Evolutionary conservation across 2,888 invertebrate genomes (phyloP).

Genomic region (Tiliacea citrago): DNA sequence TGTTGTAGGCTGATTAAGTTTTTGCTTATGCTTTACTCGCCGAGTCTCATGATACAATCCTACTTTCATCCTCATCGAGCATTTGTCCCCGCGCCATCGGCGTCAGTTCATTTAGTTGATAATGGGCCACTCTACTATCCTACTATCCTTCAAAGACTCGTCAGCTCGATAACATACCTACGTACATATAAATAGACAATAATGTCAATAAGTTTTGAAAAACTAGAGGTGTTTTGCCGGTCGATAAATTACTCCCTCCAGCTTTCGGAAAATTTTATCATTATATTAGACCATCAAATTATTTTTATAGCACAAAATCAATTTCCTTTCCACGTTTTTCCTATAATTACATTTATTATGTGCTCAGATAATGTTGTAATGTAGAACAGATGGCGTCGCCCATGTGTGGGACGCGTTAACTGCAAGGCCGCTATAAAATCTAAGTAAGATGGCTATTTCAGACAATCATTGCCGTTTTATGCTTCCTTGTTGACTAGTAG

Average conservation of each 20-base stretch:
- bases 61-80: neutral
- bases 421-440: slow-evolving; percentile 60
- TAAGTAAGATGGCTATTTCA: slow-evolving; percentile 36
- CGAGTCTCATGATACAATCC: neutral
- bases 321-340: slow-evolving; percentile 50
- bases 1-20: too few relatives aligned
- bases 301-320: slow-evolving; percentile 31
- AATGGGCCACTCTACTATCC: neutral
- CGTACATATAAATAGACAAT: slow-evolving; percentile 6
- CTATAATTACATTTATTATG: slow-evolving; percentile 45
- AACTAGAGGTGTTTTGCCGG: neutral
- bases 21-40: too few relatives aligned
- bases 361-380: slow-evolving; percentile 37
- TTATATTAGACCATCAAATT: slow-evolving; percentile 39
- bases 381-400: slow-evolving; percentile 51
- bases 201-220: neutral
- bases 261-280: neutral
- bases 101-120: neutral
- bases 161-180: neutral
- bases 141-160: neutral
- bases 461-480: slow-evolving; percentile 9
- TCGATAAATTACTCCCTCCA: neutral
- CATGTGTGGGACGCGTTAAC: slow-evolving; percentile 35
- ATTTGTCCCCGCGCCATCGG: neutral
- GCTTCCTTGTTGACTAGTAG: slow-evolving; percentile 12